Percentiles rank a stretch among this genome's conserved stretches.
Evolutionary conservation across 2,797 vertebrate genomes (phyloP).

Genomic region (Nasua narica): DNA sequence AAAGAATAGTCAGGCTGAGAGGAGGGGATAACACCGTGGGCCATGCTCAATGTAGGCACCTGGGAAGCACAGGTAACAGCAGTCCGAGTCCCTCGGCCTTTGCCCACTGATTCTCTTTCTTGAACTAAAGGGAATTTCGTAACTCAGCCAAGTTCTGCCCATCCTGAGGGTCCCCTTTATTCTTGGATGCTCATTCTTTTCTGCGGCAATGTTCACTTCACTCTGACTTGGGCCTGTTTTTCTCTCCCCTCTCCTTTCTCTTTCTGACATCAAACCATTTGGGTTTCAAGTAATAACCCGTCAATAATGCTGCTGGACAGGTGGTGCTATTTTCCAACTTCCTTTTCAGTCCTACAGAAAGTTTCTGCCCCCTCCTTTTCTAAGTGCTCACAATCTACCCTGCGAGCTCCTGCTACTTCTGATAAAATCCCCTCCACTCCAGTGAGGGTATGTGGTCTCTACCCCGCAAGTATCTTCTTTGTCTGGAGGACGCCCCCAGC

Average conservation of each 20-base stretch:
- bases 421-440: background rate
- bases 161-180: background rate
- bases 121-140: background rate
- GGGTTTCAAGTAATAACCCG: background rate
- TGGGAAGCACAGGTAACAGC: background rate
- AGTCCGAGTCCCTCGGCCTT: background rate
- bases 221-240: background rate
- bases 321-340: background rate
- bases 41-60: background rate
- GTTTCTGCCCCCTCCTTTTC: background rate
- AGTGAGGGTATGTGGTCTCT: background rate
- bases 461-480: background rate
- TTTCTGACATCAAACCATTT: background rate
- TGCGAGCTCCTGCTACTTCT: background rate
- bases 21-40: background rate
- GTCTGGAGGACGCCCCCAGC: background rate
- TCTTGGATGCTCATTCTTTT: background rate
- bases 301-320: background rate
- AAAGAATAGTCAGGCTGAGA: conserved; percentile 35
- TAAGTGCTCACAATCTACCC: background rate
- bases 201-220: background rate
- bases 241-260: background rate
- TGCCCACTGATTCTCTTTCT: background rate
- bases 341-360: background rate
- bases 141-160: background rate